Evolutionary conservation across 2,113 vertebrate genomes (phyloP).

Genomic region (Engraulis encrasicolus): DNA sequence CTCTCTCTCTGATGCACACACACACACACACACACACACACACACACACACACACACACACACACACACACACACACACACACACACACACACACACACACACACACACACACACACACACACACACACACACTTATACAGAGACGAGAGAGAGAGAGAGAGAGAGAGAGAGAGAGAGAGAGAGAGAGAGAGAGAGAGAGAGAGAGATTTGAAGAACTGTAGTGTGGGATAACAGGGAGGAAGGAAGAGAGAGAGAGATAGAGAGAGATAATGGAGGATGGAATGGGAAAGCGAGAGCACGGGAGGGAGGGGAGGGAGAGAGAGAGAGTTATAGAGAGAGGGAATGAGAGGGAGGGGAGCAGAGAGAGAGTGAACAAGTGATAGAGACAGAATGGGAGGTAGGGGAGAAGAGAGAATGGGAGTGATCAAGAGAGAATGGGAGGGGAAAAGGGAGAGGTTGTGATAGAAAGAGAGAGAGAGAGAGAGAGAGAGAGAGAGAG

Average conservation of each 20-base stretch:
- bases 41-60: neutral
- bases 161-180: neutral
- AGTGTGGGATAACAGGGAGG: too few relatives aligned
- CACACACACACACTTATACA: too few relatives aligned
- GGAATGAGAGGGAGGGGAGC: too few relatives aligned
- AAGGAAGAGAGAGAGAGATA: neutral
- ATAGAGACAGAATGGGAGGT: too few relatives aligned
- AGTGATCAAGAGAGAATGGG: neutral
- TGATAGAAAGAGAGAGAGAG: too few relatives aligned
- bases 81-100: slow-evolving; percentile 9
- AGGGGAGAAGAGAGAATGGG: too few relatives aligned
- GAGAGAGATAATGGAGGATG: neutral
- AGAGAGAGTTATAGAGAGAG: neutral
- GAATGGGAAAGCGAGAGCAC: neutral
- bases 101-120: neutral
- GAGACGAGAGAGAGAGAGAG: neutral
- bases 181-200: neutral
- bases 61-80: neutral
- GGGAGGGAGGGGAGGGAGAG: neutral
- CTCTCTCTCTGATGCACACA: slow-evolving; percentile 14
- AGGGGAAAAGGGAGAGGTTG: slow-evolving; percentile 52
- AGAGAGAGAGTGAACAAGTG: too few relatives aligned
- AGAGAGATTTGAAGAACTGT: too few relatives aligned
- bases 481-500: slow-evolving; percentile 43
- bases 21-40: too few relatives aligned